Evolutionary conservation across 2,888 invertebrate species (phyloP).

Genomic region (Pyrocoelia pectoralis): DNA sequence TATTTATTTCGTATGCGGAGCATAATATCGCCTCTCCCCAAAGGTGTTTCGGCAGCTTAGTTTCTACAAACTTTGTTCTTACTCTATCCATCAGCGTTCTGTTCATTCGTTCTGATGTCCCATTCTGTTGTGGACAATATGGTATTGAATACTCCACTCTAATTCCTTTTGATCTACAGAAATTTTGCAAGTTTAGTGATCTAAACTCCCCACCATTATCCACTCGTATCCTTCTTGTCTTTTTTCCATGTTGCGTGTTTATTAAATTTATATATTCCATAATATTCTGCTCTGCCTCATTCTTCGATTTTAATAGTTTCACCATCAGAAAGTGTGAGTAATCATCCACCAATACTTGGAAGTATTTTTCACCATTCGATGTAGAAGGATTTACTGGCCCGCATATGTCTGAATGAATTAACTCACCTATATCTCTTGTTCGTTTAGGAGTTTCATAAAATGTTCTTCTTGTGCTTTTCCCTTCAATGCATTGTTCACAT

Average conservation of each 20-base stretch:
- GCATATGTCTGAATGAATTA: not conserved
- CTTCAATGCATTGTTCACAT: not conserved
- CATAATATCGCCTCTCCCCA: conserved; percentile 44
- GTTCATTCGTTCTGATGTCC: conserved; percentile 40
- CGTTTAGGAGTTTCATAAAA: not conserved
- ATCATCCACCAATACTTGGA: too few relatives aligned
- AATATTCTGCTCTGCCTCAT: conserved; percentile 3
- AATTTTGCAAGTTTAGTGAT: not conserved
- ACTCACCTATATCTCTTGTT: conserved; percentile 2
- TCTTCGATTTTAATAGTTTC: too few relatives aligned
- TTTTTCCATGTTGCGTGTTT: conserved; percentile 13
- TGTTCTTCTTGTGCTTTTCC: conserved; percentile 2
- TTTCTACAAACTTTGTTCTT: conserved; percentile 40
- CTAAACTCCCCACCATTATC: conserved; percentile 8
- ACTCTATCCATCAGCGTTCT: conserved; percentile 39
- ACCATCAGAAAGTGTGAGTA: too few relatives aligned
- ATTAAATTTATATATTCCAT: conserved; percentile 14
- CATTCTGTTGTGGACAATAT: conserved; percentile 11
- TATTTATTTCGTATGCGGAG: conserved; percentile 43
- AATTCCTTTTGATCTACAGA: not conserved
- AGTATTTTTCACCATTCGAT: not conserved
- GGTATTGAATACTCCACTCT: not conserved
- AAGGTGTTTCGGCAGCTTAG: conserved; percentile 39
- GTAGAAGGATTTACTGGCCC: conserved; percentile 3
- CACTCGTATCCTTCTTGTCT: conserved; percentile 3